Evolutionary conservation across 2,888 invertebrate genomes (phyloP), one percentile per base, ranked within the genome.

Genomic region (Sipunculus nudus): DNA sequence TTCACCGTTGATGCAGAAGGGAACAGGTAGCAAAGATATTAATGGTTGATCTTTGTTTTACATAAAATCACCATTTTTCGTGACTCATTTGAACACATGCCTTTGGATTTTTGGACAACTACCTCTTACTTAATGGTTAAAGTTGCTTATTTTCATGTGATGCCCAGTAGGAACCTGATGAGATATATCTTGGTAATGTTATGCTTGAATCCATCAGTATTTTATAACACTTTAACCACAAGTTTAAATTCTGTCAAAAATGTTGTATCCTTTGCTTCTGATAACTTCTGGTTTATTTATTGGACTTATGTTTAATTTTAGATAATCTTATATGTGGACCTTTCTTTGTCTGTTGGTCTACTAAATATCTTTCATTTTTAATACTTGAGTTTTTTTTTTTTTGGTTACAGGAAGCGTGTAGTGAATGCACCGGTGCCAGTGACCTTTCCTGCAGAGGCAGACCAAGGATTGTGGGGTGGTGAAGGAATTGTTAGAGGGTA

Each of bases 391-490:
- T 23, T 26, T 21, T 32, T 8, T 35, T 21, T 4, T 35, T 25
- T n/a, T n/a, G n/a, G n/a, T n/a, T 46, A 32, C 65, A 78, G 78
- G 53, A 35, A 63, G n/a, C 70, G 60, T 3, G 72, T 78, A 4
- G 74, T 79, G 61, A 79, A 83, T 67, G 71, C 73, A 25, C 80
- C 82, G 5, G 83, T 97, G 31, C 92, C 91, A 1, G 77, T 95
- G 1, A 88, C 88, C 67, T 91, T 89, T 80, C 92, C 96, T 0
- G 86, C 88, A 39, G 93, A 97, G 85, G 86, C 90, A 57, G 86
- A 96, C 79, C 77, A 89, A 45, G 96, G 96, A 32, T 86, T 99
- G 67, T 98, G 97, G 97, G 98, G 96, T 65, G 98, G 98, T 8
- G 99, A 99, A 86, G 94, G 91, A 32, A 88, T 98, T 0, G 86